phyloP scores from a whole-genome alignment of 2,113 vertebrate genomes.

The Melanostigma gelatinosum region DNA sequence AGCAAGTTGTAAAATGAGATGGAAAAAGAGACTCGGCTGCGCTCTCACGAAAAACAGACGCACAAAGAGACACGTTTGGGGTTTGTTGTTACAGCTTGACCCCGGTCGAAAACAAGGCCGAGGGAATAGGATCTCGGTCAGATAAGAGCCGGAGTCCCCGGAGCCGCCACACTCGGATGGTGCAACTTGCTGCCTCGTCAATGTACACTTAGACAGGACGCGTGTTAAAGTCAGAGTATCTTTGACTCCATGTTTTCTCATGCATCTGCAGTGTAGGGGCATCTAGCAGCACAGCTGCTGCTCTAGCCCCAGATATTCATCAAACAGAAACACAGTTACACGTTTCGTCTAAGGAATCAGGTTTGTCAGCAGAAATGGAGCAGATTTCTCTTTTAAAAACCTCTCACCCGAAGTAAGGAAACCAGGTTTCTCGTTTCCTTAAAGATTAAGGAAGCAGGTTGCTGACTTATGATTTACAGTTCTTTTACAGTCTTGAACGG shows the following conservation, averaged over 20 bases:
- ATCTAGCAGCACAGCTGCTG: background rate
- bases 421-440: background rate
- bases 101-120: constrained; percentile 60
- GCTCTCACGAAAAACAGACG: constrained; percentile 37
- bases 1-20: constrained; percentile 23
- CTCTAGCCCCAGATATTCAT: background rate
- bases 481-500: background rate
- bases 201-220: background rate
- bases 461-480: background rate
- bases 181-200: background rate
- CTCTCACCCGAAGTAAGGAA: background rate
- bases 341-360: background rate
- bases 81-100: constrained; percentile 78
- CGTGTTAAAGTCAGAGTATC: background rate
- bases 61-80: constrained; percentile 30
- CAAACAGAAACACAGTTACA: background rate
- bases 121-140: constrained; percentile 69
- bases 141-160: constrained; percentile 62
- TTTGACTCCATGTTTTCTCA: background rate
- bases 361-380: background rate
- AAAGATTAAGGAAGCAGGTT: background rate
- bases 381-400: background rate
- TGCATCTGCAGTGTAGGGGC: no score
- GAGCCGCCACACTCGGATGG: background rate
- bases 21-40: constrained; percentile 43